Percentiles rank a stretch among this genome's conserved stretches.
These are phyloP conservation scores for Drosophila neotestacea DNA, from an alignment of 2,888 invertebrate genomes.

Conservation along the genomic window DNA sequence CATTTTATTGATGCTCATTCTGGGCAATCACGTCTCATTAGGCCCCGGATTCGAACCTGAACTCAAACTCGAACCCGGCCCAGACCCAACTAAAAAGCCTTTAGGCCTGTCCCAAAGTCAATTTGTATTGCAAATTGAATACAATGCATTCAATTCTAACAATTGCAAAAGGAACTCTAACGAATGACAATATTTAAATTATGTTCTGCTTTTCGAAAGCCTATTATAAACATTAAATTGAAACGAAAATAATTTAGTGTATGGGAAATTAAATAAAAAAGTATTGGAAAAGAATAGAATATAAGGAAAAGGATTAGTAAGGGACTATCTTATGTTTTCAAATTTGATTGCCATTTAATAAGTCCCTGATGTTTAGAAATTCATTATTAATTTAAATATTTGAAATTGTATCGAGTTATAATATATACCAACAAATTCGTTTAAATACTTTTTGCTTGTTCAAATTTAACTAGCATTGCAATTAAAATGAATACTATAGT, in stretches of 20 bases:
- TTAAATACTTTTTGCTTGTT: not conserved
- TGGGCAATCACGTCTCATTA: constrained; percentile 44
- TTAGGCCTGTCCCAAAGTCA: constrained; percentile 34
- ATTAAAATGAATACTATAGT: not conserved
- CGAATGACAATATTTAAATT: not conserved
- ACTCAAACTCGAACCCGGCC: constrained; percentile 12
- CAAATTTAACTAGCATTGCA: not conserved
- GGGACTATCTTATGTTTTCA: too few species aligned
- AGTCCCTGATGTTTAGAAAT: too few species aligned
- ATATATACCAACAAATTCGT: too few species aligned
- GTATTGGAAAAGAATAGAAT: too few species aligned
- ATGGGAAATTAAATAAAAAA: too few species aligned
- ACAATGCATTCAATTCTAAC: not conserved
- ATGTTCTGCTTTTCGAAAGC: too few species aligned
- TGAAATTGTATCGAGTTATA: too few species aligned
- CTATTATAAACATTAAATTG: too few species aligned
- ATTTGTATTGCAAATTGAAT: not conserved
- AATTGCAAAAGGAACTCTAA: not conserved
- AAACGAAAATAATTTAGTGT: too few species aligned
- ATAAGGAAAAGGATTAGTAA: too few species aligned
- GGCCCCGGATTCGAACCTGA: constrained; percentile 11
- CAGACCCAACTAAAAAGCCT: constrained; percentile 41
- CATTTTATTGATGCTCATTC: constrained; percentile 40
- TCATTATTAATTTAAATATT: too few species aligned
- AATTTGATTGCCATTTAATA: too few species aligned